phyloP scores from a whole-genome alignment of 2,888 invertebrate species.

The Xylota segnis region DNA sequence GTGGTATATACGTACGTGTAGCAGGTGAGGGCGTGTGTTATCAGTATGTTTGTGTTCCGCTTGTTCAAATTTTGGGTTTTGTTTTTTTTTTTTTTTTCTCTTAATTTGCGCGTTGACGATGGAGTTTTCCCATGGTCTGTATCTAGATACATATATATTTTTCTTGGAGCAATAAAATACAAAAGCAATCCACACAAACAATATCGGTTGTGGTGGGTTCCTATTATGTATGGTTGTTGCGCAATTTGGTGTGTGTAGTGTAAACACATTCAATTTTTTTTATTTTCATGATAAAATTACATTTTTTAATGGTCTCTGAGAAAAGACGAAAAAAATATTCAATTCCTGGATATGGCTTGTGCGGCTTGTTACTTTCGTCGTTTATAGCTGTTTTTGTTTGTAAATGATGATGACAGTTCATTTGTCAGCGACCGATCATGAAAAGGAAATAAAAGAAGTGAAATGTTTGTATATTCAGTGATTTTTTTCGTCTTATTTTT shows the following conservation, averaged over 20 bases:
- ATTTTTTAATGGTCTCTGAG: constrained; percentile 38
- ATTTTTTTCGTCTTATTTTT: constrained; percentile 8
- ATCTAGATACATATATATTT: too few species aligned
- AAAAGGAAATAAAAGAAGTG: constrained; percentile 45
- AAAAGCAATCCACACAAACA: constrained; percentile 38
- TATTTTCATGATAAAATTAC: constrained; percentile 52
- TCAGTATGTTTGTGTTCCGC: constrained; percentile 43
- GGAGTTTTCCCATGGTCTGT: constrained; percentile 55
- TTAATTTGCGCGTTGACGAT: constrained; percentile 41
- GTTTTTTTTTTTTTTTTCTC: too few species aligned
- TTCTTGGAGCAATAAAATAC: constrained; percentile 49
- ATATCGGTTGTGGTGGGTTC: constrained; percentile 34
- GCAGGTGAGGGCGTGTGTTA: constrained; percentile 56
- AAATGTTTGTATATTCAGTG: constrained; percentile 44
- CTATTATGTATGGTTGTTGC: constrained; percentile 6
- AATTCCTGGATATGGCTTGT: constrained; percentile 47
- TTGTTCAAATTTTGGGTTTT: constrained; percentile 24
- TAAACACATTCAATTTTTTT: constrained; percentile 40
- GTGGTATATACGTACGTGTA: neutral
- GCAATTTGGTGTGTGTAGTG: constrained; percentile 44
- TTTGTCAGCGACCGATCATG: constrained; percentile 57
- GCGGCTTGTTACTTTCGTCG: constrained; percentile 18
- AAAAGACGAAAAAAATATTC: constrained; percentile 33
- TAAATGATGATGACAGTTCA: constrained; percentile 65
- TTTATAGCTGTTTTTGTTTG: constrained; percentile 49